Conservation (phyloP, 2,113 vertebrate genomes). For the Microtus richardsoni region DNA sequence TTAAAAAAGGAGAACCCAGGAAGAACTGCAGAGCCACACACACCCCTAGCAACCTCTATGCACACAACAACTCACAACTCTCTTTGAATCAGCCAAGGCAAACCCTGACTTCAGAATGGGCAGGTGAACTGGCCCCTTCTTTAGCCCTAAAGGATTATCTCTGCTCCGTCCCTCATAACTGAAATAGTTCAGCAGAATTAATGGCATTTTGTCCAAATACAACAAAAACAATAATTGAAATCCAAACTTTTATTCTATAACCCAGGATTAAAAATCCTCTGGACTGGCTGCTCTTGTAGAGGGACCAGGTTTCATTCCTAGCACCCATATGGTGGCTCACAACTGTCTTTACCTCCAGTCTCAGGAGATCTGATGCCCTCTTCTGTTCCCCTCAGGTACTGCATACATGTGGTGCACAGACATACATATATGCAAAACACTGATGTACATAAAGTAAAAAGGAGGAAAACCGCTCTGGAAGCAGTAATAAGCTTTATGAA, state of each 20-base stretch:
- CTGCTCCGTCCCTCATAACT: background rate
- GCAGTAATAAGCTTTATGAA: background rate
- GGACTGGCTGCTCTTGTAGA: background rate
- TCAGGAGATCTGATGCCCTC: background rate
- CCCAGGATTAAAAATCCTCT: background rate
- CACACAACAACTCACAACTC: background rate
- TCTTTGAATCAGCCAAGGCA: background rate
- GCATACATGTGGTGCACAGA: background rate
- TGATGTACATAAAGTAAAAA: background rate
- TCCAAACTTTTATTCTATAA: slow-evolving; percentile 19
- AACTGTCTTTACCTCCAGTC: background rate
- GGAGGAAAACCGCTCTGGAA: background rate
- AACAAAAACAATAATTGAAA: background rate
- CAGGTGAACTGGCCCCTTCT: background rate
- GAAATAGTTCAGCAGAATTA: background rate
- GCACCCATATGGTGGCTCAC: background rate
- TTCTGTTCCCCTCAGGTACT: background rate
- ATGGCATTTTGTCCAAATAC: slow-evolving; percentile 5
- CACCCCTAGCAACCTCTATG: background rate
- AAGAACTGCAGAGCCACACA: background rate
- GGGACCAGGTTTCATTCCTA: background rate
- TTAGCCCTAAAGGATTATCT: background rate
- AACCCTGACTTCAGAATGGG: background rate
- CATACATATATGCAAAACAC: background rate
- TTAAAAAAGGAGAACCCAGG: background rate